Evolutionary conservation across 1,140 invertebrate genomes (phyloP).

Genomic region (Saxidomus purpurata): DNA sequence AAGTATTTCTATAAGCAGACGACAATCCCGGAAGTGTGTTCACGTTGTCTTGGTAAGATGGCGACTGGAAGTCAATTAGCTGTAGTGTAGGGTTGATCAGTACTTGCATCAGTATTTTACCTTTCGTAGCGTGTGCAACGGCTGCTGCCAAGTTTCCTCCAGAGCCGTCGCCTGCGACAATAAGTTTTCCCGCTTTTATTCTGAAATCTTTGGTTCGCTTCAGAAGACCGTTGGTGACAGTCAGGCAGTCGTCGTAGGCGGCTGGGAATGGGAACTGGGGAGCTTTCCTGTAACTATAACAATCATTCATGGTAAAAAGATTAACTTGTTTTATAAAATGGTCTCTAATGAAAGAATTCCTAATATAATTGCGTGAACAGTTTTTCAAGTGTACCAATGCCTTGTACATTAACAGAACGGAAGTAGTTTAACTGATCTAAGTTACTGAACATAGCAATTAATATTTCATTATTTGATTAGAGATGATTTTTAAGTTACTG

Average conservation of each 20-base stretch:
- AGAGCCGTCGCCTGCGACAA: constrained; percentile 82
- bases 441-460: too few relatives aligned
- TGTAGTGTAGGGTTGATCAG: constrained; percentile 83
- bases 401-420: too few relatives aligned
- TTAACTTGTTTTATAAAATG: too few relatives aligned
- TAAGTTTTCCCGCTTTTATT: constrained; percentile 74
- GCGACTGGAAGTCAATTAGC: constrained; percentile 82
- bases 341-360: too few relatives aligned
- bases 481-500: too few relatives aligned
- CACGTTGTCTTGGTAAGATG: constrained; percentile 80
- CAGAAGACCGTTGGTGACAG: constrained; percentile 78
- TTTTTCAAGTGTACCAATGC: not conserved
- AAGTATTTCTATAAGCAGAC: constrained; percentile 72
- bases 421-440: too few relatives aligned
- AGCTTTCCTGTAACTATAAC: constrained; percentile 81
- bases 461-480: too few relatives aligned
- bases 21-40: constrained; percentile 75
- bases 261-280: constrained; percentile 82
- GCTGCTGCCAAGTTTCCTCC: constrained; percentile 83
- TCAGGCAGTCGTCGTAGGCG: constrained; percentile 79
- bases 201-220: constrained; percentile 70
- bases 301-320: not conserved
- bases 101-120: constrained; percentile 78
- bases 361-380: too few relatives aligned
- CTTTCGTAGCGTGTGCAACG: constrained; percentile 74